These are phyloP conservation scores for Gymnorhina tibicen DNA, from an alignment of 2,113 vertebrate genomes.

Conservation along the genomic window DNA sequence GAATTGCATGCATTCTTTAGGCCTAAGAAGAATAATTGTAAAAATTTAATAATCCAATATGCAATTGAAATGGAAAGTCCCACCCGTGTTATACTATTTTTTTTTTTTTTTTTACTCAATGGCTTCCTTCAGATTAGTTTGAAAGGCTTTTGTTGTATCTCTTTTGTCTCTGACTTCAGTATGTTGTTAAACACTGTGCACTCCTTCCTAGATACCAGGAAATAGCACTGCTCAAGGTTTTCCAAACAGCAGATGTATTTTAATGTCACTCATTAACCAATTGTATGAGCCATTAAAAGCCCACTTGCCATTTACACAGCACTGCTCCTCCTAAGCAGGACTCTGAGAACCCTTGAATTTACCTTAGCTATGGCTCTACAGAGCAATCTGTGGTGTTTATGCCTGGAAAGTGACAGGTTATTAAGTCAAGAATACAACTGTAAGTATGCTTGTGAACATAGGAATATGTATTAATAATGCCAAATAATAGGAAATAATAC, in stretches of 20 bases:
- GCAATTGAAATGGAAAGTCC: neutral
- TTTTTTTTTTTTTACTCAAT: neutral
- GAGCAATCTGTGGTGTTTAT: neutral
- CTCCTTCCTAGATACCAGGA: neutral
- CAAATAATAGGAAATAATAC: neutral
- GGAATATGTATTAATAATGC: neutral
- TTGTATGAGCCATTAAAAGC: neutral
- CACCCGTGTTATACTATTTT: accelerated
- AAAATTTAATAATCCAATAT: neutral
- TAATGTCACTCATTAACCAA: constrained; percentile 42
- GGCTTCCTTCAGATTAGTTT: neutral
- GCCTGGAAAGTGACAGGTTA: neutral
- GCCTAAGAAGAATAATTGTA: neutral
- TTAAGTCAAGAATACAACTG: neutral
- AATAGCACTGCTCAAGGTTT: neutral
- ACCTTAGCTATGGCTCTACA: neutral
- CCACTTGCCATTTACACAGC: neutral
- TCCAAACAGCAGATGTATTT: neutral
- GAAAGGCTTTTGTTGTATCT: neutral
- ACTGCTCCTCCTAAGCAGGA: neutral
- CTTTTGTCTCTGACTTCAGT: neutral
- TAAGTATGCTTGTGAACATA: neutral
- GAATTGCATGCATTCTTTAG: neutral
- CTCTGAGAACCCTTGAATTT: neutral
- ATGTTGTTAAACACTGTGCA: neutral